Conservation (phyloP, 2,113 vertebrate species). For the Pseudonaja textilis region DNA sequence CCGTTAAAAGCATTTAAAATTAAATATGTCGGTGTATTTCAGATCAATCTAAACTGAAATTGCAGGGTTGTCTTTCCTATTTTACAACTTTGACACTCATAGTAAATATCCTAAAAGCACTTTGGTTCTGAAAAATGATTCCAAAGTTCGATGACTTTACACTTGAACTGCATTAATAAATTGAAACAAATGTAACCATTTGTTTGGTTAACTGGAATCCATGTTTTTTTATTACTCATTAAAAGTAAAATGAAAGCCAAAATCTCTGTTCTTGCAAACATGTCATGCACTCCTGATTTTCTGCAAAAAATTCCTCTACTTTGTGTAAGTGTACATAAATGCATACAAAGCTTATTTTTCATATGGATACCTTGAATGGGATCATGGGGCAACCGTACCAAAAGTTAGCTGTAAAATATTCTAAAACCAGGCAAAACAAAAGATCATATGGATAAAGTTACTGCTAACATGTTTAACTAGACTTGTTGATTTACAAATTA, state of each 20-base stretch:
- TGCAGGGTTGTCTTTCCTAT: neutral
- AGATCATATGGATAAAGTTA: neutral
- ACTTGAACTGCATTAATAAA: constrained; percentile 30
- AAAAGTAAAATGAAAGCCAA: constrained; percentile 29
- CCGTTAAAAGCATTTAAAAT: constrained; percentile 52
- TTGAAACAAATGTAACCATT: constrained; percentile 25
- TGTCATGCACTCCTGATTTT: neutral
- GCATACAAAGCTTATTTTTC: neutral
- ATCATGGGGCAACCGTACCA: neutral
- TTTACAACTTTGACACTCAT: constrained; percentile 33
- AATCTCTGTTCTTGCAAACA: neutral
- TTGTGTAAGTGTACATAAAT: neutral
- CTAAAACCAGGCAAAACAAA: neutral
- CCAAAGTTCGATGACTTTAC: constrained; percentile 20
- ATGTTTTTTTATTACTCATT: constrained; percentile 23
- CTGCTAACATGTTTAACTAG: neutral
- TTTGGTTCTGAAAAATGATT: constrained; percentile 36
- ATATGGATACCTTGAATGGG: neutral
- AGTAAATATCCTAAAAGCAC: constrained; percentile 35
- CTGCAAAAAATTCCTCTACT: neutral
- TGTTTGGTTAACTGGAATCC: neutral
- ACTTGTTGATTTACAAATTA: neutral
- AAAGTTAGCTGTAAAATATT: neutral
- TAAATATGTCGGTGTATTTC: constrained; percentile 39
- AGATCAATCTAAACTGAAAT: constrained; percentile 34